Base-by-base conservation (phyloP, 2,113 vertebrate species). In the Craseonycteris thonglongyai region DNA sequence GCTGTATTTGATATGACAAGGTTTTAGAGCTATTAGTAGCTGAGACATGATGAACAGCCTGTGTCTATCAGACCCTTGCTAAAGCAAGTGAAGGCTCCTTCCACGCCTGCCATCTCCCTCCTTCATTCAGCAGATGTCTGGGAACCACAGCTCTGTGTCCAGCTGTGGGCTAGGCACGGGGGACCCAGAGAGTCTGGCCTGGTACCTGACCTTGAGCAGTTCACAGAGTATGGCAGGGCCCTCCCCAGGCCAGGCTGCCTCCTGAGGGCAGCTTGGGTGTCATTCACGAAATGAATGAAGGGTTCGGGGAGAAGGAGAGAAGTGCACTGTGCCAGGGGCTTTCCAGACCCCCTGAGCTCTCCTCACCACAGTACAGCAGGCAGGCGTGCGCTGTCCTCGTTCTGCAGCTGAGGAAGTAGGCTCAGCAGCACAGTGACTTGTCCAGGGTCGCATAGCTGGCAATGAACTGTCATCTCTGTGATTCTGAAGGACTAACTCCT, bases 271-370 rank as follows among this genome's bases (percentile, higher is more conserved):
- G 35, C n/a, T 26, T 82, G 0, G 21, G 78, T 21, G 16, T 66
- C 9, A 0, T 21, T 69, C n/a, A n/a, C n/a, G n/a, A n/a, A n/a
- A n/a, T n/a, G n/a, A n/a, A n/a, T n/a, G n/a, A n/a, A n/a, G n/a
- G n/a, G n/a, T n/a, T n/a, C n/a, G n/a, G 18, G 35, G 58, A 18
- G 14, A 12, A 13, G 38, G 28, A 26, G 16, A 18, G 4, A n/a
- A 22, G 51, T 1, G 26, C 2, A 2, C 40, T 0, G 8, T 3
- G 28, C n/a, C 26, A 42, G 69, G 91, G 63, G 13, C 81, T 45
- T 90, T 56, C 42, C 28, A 54, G 51, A 7, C 38, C 24, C 13
- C 3, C 10, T 0, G 0, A 2, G 4, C 21, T 19, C 69, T n/a
- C 22, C 15, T 86, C 5, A 2, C 6, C 16, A 56, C 11, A 22